Percentiles rank a stretch among this genome's conserved stretches.
Evolutionary conservation across 2,888 invertebrate genomes (phyloP).

Genomic region (Pachymerium ferrugineum): DNA sequence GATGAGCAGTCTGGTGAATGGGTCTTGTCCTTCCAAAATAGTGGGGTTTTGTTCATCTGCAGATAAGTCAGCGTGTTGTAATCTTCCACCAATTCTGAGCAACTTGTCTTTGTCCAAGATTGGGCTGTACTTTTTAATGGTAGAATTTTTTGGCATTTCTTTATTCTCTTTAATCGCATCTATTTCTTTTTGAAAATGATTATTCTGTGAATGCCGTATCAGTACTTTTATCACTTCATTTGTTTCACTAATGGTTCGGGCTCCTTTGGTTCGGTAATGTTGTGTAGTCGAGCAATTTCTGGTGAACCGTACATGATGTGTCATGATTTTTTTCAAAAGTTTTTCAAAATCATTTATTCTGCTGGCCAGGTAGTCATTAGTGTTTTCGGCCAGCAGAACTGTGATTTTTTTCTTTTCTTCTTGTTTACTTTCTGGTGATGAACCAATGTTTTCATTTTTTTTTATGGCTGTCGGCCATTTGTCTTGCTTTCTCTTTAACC

Average conservation of each 20-base stretch:
- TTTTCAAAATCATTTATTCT: too few species aligned
- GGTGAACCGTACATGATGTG: too few species aligned
- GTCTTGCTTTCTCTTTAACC: neutral
- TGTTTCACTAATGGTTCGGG: too few species aligned
- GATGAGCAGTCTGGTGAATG: neutral
- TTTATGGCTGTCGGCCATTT: neutral
- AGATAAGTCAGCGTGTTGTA: neutral
- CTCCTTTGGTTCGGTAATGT: too few species aligned
- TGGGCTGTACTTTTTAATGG: neutral
- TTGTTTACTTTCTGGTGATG: neutral
- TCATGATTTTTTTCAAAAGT: too few species aligned
- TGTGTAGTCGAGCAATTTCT: too few species aligned
- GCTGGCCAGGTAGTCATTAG: neutral
- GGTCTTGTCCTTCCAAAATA: neutral
- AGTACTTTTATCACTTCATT: too few species aligned
- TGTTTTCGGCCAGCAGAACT: neutral
- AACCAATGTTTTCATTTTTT: neutral
- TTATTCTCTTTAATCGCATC: neutral
- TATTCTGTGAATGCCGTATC: too few species aligned
- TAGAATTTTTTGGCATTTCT: neutral
- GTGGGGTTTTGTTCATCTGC: neutral
- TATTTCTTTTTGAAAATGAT: too few species aligned
- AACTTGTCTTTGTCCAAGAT: neutral
- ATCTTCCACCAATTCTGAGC: neutral
- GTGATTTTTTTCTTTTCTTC: neutral